A percentile compares a stretch with the other conserved stretches of the same genome.
Conservation (phyloP, 2,888 invertebrate species). For the Physocephala rufipes region DNA sequence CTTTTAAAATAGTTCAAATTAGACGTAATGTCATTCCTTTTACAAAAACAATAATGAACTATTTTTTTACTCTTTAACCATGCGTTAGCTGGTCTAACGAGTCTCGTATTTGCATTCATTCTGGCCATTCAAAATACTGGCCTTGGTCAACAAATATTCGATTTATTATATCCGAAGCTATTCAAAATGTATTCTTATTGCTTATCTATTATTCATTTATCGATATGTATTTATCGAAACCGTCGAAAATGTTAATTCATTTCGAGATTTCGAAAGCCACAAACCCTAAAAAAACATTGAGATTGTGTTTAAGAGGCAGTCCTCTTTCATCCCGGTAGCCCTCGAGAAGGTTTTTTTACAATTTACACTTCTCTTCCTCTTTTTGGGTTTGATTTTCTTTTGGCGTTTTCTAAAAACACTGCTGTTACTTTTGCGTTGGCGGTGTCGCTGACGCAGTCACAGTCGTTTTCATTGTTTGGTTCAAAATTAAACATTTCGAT, state of each 20-base stretch:
- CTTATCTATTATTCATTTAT: too few species aligned
- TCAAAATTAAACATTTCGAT: slow-evolving; percentile 42
- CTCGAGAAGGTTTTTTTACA: neutral
- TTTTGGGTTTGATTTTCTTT: slow-evolving; percentile 3
- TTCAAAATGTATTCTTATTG: too few species aligned
- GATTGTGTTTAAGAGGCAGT: neutral
- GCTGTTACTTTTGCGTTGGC: slow-evolving; percentile 33
- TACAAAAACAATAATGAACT: too few species aligned
- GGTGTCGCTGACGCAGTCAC: slow-evolving; percentile 10
- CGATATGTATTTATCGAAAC: too few species aligned
- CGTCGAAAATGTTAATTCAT: too few species aligned
- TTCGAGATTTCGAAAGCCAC: neutral
- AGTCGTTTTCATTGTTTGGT: slow-evolving; percentile 37
- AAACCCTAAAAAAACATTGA: neutral
- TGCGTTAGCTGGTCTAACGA: too few species aligned
- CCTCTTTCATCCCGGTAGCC: neutral
- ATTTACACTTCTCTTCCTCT: neutral
- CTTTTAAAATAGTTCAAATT: too few species aligned
- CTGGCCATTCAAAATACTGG: too few species aligned
- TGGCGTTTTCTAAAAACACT: slow-evolving; percentile 18
- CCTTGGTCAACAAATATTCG: too few species aligned
- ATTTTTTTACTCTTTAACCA: too few species aligned
- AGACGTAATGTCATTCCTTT: too few species aligned
- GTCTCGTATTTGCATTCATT: too few species aligned
- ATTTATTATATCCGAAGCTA: neutral